Conservation (phyloP, 2,888 invertebrate species). For the Trissoscelio sp. region DNA sequence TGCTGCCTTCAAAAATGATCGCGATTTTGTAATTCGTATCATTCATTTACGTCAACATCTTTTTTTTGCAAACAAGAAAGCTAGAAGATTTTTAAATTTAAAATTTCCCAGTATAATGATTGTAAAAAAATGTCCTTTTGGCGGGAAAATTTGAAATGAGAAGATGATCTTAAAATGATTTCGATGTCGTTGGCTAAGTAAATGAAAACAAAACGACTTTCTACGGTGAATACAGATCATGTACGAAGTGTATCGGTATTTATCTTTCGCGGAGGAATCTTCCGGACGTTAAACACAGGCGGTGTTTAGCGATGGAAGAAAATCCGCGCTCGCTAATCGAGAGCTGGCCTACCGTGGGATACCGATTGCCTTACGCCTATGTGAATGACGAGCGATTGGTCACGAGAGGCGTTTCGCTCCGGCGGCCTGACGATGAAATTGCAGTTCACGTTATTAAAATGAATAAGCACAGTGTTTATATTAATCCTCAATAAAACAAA, state of each 20-base stretch:
- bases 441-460: slow-evolving; percentile 64
- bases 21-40: not conserved
- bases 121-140: not conserved
- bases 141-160: not conserved
- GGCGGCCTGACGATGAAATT: slow-evolving; percentile 61
- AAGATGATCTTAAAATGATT: slow-evolving; percentile 56
- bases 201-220: slow-evolving; percentile 54
- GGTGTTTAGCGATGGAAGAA: slow-evolving; percentile 61
- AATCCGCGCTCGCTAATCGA: slow-evolving; percentile 61
- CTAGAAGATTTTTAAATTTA: too few species aligned
- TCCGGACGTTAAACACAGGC: slow-evolving; percentile 65
- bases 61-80: not conserved
- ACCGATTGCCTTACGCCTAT: slow-evolving; percentile 56
- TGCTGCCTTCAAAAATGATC: slow-evolving; percentile 30
- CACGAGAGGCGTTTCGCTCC: slow-evolving; percentile 63
- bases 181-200: slow-evolving; percentile 40
- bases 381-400: slow-evolving; percentile 63
- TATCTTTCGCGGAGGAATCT: slow-evolving; percentile 63
- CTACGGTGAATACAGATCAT: slow-evolving; percentile 59
- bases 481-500: slow-evolving; percentile 65
- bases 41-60: not conserved
- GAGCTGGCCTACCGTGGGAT: slow-evolving; percentile 65
- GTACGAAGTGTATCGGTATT: slow-evolving; percentile 66
- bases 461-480: slow-evolving; percentile 61
- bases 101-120: too few species aligned